Percentiles rank a stretch among this genome's conserved stretches.
These are phyloP conservation scores for Erythrocercus mccallii DNA, from an alignment of 2,113 vertebrate genomes.

Conservation along the genomic window DNA sequence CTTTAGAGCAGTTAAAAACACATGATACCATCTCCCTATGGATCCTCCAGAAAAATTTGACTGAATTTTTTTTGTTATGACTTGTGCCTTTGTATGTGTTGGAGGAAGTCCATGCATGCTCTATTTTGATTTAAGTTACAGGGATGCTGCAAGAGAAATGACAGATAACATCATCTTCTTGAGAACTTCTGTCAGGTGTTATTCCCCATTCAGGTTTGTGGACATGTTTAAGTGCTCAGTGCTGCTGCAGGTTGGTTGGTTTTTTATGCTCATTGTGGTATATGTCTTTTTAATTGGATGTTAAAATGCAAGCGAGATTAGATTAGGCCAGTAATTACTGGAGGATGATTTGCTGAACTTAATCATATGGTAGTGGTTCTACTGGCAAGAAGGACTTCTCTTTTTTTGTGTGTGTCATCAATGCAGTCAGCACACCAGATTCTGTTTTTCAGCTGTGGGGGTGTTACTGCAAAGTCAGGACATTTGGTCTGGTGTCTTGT, in stretches of 20 bases:
- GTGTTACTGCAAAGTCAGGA: background rate
- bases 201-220: background rate
- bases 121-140: background rate
- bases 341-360: conserved; percentile 3
- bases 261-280: conserved; percentile 13
- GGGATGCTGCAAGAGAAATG: background rate
- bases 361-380: background rate
- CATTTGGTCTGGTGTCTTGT: background rate
- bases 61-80: background rate
- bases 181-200: conserved; percentile 26
- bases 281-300: conserved; percentile 16
- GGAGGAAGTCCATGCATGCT: background rate
- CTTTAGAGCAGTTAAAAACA: background rate
- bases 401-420: background rate
- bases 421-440: background rate
- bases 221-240: background rate
- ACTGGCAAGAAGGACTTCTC: background rate
- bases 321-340: background rate
- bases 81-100: background rate
- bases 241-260: background rate
- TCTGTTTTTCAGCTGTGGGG: background rate
- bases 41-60: background rate
- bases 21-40: background rate
- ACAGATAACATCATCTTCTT: conserved; percentile 12
- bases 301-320: conserved; percentile 41